phyloP scores from a whole-genome alignment of 2,113 vertebrate species.

The Catagonus wagneri region DNA sequence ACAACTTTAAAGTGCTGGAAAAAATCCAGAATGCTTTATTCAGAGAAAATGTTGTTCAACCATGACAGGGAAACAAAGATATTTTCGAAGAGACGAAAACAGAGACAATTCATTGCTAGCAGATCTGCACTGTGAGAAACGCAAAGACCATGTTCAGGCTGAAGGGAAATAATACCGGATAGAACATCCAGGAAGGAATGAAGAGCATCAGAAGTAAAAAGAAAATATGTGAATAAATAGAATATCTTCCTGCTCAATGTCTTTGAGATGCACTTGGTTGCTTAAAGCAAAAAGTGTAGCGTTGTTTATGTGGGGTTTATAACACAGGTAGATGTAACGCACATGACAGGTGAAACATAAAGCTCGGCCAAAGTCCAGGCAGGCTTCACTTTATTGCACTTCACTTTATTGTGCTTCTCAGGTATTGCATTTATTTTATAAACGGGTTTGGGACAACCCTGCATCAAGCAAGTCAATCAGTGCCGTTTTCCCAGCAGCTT shows the following conservation, averaged over 20 bases:
- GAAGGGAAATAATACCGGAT: not conserved
- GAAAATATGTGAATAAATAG: not conserved
- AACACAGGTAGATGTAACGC: not conserved
- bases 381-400: not conserved
- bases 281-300: not conserved
- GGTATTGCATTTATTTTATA: not conserved
- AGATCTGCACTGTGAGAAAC: not conserved
- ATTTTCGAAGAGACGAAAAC: not conserved
- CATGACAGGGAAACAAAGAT: not conserved
- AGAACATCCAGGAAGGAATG: not conserved
- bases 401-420: not conserved
- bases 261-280: not conserved
- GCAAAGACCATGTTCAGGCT: not conserved
- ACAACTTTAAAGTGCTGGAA: not conserved
- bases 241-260: not conserved
- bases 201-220: not conserved
- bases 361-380: not conserved
- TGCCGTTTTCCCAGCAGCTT: not conserved
- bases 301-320: not conserved
- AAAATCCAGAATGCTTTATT: not conserved
- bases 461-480: not conserved
- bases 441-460: not conserved
- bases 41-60: not conserved
- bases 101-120: not conserved
- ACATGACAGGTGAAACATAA: not conserved